A percentile compares a stretch with the other conserved stretches of the same genome.
These are phyloP conservation scores for Mesoclemmys tuberculata DNA, from an alignment of 2,113 vertebrate genomes.

Conservation along the genomic window DNA sequence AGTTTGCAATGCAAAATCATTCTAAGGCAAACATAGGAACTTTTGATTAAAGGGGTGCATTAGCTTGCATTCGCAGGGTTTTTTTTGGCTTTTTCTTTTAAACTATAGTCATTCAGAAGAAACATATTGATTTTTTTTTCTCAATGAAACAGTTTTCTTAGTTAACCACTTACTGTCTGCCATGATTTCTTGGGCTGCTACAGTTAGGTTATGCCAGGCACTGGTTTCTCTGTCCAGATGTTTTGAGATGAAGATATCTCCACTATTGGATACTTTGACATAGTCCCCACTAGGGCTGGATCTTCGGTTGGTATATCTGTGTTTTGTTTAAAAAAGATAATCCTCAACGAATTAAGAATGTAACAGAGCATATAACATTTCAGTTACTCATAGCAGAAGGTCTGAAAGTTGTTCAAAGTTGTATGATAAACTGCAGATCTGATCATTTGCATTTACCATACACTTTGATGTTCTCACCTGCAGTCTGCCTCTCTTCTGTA, in stretches of 20 bases:
- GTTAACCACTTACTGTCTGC: slow-evolving; percentile 52
- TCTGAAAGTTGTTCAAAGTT: background rate
- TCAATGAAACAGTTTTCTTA: background rate
- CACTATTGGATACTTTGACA: slow-evolving; percentile 76
- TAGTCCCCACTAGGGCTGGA: slow-evolving; percentile 78
- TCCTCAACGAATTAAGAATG: background rate
- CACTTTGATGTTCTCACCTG: background rate
- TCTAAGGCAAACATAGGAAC: background rate
- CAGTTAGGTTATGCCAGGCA: slow-evolving; percentile 84
- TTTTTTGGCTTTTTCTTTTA: background rate
- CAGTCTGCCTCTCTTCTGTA: background rate
- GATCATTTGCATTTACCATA: background rate
- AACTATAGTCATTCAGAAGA: background rate
- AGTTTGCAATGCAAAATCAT: background rate
- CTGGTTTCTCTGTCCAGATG: slow-evolving; percentile 88
- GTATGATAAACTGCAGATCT: background rate
- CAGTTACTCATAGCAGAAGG: background rate
- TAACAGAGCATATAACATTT: background rate
- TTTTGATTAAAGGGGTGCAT: background rate
- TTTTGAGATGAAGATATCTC: slow-evolving; percentile 82
- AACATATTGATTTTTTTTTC: background rate
- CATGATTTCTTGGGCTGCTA: slow-evolving; percentile 87
- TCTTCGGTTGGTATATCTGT: slow-evolving; percentile 85
- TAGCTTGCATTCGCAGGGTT: background rate
- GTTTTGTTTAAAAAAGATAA: slow-evolving; percentile 34